Base-by-base conservation (phyloP, 37 sponge, comb jelly and placozoan genomes). In the Aplysina aerophoba region DNA sequence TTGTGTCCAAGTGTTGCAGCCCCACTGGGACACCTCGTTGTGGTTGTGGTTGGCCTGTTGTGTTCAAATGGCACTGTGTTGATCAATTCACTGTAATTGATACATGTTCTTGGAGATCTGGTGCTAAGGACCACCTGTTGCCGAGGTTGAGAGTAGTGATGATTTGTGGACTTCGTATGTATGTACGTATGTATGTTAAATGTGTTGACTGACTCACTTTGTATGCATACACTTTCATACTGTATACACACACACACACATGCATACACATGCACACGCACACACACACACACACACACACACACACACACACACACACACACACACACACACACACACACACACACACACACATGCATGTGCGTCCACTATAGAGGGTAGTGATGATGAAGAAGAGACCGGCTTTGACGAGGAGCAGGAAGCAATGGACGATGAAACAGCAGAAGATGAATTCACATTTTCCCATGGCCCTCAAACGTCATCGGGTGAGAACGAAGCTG, bases 361-460 rank as follows among this genome's bases (percentile, higher is more conserved):
- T n/a, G n/a, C n/a, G n/a, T n/a, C 50, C 50, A 44, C 71, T 69
- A 35, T 69, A 69, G 71, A 44, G 25, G 38, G 78, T 24, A 75
- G 78, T 75, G 78, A 40, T 6, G 78, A 75, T 50, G 78, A 75
- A 1, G 78, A 75, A 36, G 54, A 40, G 38, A 50, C 54, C 15
- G 53, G 54, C 0, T 53, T 50, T 50, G 78, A 75, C 0, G 73
- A 71, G 36, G 78, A 75, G 2, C 78, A 71, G 5, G 78, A 75
- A 1, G 54, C 33, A 1, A 75, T 75, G 78, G 78, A 75, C 24
- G 78, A 75, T 12, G 78, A 75, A 50, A 20, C 78, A 39, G 78
- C 78, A 2, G 54, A 69, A 35, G 50, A 44, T 44, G 71, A 69
- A 35, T 69, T 69, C 34, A 69, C 71, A 2, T 69, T 69, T 6